Percentiles rank a stretch among this genome's conserved stretches.
phyloP scores from a whole-genome alignment of 2,888 invertebrate genomes.

The Dinocampus coccinellae region DNA sequence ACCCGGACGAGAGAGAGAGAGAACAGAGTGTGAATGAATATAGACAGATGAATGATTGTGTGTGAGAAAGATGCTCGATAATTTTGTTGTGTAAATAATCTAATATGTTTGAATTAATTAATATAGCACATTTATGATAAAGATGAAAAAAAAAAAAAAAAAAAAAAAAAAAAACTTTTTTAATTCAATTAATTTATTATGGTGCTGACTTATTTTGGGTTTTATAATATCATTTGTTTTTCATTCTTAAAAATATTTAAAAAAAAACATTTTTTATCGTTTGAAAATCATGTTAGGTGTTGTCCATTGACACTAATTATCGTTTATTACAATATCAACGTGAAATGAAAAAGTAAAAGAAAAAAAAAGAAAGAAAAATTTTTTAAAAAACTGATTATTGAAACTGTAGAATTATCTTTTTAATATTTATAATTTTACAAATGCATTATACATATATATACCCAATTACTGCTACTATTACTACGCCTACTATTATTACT shows the following conservation, averaged over 20 bases:
- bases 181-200: conserved; percentile 16
- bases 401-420: conserved; percentile 50
- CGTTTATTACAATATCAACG: too few relatives aligned
- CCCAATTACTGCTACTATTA: too few relatives aligned
- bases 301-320: neutral
- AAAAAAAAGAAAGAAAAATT: conserved; percentile 23
- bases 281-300: neutral
- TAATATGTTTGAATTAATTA: conserved; percentile 54
- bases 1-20: conserved; percentile 29
- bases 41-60: conserved; percentile 17
- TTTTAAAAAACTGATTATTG: conserved; percentile 42
- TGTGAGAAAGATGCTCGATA: conserved; percentile 25
- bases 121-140: conserved; percentile 33
- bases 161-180: conserved; percentile 26
- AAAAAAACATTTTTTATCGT: neutral
- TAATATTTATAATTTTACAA: conserved; percentile 68
- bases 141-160: neutral
- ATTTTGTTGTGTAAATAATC: conserved; percentile 65
- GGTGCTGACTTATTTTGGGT: neutral
- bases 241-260: neutral
- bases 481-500: too few relatives aligned
- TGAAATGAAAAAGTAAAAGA: conserved; percentile 9
- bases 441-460: conserved; percentile 61
- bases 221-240: neutral
- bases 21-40: neutral